Evolutionary conservation across 2,888 invertebrate genomes (phyloP).

Genomic region (Eupithecia centaureata): DNA sequence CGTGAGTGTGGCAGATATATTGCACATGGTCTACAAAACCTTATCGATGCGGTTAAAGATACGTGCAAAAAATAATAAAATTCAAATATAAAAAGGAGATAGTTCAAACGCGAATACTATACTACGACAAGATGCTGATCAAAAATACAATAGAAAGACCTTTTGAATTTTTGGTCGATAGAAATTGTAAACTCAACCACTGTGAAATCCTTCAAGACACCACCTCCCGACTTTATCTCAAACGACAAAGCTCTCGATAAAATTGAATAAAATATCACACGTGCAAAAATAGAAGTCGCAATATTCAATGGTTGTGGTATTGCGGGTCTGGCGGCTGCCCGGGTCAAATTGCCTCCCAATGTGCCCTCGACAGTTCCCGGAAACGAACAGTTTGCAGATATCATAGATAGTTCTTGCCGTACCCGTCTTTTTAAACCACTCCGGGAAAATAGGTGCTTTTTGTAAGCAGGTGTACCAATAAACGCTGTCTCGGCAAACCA

Average conservation of each 20-base stretch:
- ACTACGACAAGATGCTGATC: no score
- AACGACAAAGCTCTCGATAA: background rate
- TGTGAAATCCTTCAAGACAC: background rate
- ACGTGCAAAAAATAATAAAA: background rate
- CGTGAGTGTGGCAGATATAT: conserved; percentile 55
- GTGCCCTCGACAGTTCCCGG: conserved; percentile 27
- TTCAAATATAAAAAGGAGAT: background rate
- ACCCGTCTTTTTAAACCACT: conserved; percentile 53
- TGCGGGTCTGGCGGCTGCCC: conserved; percentile 31
- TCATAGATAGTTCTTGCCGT: conserved; percentile 27
- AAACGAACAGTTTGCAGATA: conserved; percentile 36
- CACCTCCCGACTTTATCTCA: background rate
- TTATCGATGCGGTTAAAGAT: background rate
- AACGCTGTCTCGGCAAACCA: conserved; percentile 59
- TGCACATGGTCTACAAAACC: conserved; percentile 46
- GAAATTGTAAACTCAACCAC: background rate
- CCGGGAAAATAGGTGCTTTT: conserved; percentile 45
- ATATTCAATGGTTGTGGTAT: conserved; percentile 30
- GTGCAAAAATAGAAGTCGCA: conserved; percentile 26
- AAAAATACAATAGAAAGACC: background rate
- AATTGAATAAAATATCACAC: conserved; percentile 18
- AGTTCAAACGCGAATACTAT: no score
- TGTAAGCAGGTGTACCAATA: conserved; percentile 74
- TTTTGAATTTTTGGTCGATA: background rate
- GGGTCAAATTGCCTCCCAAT: conserved; percentile 34